These are phyloP conservation scores for Trididemnum clinides DNA, from an alignment of 23 tunicate genomes.

Conservation along the genomic window DNA sequence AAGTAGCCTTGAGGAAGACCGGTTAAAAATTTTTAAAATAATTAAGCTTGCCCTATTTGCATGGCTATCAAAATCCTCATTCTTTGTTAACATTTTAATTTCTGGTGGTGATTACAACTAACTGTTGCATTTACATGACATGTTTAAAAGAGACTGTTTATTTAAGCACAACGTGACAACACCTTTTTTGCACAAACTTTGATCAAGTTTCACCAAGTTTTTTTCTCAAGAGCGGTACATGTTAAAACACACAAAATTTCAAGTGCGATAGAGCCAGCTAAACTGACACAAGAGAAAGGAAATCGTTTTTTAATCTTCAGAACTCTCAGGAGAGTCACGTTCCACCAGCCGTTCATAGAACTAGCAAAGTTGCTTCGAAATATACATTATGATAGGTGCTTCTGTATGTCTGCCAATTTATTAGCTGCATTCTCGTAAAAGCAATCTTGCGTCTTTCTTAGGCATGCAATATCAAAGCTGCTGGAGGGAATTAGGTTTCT, in stretches of 20 bases:
- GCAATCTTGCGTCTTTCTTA: too few relatives aligned
- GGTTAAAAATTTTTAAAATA: neutral
- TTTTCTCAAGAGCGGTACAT: neutral
- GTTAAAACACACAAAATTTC: neutral
- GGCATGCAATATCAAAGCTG: too few relatives aligned
- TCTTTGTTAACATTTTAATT: neutral
- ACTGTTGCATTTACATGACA: neutral
- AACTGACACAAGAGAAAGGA: neutral
- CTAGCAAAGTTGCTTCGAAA: neutral
- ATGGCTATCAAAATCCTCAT: neutral
- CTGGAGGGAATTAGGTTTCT: too few relatives aligned
- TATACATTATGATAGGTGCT: too few relatives aligned
- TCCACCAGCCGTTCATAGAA: neutral
- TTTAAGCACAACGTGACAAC: neutral
- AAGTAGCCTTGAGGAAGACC: neutral
- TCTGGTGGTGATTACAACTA: neutral
- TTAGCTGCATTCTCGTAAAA: too few relatives aligned
- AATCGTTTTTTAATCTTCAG: neutral
- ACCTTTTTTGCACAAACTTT: neutral
- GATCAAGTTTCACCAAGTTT: neutral
- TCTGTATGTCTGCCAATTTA: too few relatives aligned
- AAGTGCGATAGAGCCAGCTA: neutral
- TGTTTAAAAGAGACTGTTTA: neutral
- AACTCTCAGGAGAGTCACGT: neutral
- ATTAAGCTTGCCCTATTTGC: neutral